A percentile compares a stretch with the other conserved stretches of the same genome.
Evolutionary conservation across 2,113 vertebrate species (phyloP).

Genomic region (Parotia lawesii): DNA sequence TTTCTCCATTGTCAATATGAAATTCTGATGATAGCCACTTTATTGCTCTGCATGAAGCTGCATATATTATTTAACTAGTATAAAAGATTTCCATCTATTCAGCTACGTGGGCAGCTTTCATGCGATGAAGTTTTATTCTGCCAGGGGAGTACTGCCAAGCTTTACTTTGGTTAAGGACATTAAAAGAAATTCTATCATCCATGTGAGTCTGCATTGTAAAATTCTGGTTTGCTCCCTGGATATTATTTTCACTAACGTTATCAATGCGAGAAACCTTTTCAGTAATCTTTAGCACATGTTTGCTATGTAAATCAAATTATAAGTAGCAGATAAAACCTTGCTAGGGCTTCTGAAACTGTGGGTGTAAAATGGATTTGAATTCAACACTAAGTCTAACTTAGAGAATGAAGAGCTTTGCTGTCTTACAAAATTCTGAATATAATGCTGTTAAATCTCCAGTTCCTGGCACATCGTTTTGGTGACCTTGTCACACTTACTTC

Average conservation of each 20-base stretch:
- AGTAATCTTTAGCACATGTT: slow-evolving; percentile 1
- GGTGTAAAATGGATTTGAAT: neutral
- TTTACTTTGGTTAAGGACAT: slow-evolving; percentile 12
- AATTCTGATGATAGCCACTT: slow-evolving; percentile 32
- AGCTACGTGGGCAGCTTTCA: neutral
- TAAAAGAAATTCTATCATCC: slow-evolving; percentile 10
- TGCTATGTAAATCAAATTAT: slow-evolving; percentile 17
- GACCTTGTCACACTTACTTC: neutral
- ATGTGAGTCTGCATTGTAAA: neutral
- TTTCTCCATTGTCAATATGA: slow-evolving; percentile 9
- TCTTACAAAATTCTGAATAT: neutral
- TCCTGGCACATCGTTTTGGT: neutral
- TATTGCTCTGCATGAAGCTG: slow-evolving; percentile 17
- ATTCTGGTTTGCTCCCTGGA: neutral
- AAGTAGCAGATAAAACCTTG: neutral
- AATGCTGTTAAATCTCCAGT: neutral
- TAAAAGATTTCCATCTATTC: slow-evolving; percentile 32
- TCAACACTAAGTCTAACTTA: neutral
- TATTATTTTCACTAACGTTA: neutral
- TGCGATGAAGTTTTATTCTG: slow-evolving; percentile 18
- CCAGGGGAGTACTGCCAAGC: neutral
- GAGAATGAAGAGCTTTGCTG: neutral
- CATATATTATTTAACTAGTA: slow-evolving; percentile 33
- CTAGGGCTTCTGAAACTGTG: neutral
- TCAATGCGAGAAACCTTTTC: neutral